Percentiles rank a stretch among this genome's conserved stretches.
Conservation (phyloP, 2,113 vertebrate genomes). For the Cyphomyrus plagiostoma region DNA sequence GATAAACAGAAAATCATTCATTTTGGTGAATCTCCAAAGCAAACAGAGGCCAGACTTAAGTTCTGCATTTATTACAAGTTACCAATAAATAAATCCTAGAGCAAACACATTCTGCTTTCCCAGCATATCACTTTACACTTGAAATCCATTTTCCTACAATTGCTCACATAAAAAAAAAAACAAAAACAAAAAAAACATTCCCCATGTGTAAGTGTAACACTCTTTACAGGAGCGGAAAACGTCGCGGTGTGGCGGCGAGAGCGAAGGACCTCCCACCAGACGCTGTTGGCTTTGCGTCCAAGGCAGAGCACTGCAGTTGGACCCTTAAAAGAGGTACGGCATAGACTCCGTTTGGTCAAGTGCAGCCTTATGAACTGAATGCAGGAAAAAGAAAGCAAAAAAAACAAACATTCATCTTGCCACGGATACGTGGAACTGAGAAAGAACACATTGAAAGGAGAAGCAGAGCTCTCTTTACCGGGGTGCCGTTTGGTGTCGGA, state of each 20-base stretch:
- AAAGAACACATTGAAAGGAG: background rate
- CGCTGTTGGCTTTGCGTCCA: background rate
- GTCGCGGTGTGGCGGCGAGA: background rate
- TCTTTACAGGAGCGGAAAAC: background rate
- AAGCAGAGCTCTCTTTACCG: background rate
- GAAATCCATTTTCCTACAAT: background rate
- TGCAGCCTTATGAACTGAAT: background rate
- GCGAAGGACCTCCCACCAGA: background rate
- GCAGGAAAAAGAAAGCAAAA: background rate
- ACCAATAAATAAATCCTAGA: conserved; percentile 17
- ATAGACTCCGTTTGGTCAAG: background rate
- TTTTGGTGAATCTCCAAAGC: background rate
- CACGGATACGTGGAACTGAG: background rate
- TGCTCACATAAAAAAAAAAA: background rate
- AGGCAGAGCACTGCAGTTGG: background rate
- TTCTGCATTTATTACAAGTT: conserved; percentile 20
- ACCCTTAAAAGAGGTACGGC: background rate
- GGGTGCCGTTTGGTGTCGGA: background rate
- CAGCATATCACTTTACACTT: background rate
- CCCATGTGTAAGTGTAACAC: background rate
- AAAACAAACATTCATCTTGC: background rate
- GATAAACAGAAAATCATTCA: background rate
- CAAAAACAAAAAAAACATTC: background rate
- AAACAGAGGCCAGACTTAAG: background rate
- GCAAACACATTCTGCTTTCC: conserved; percentile 4